These are phyloP conservation scores for Coracias cyanogaster DNA, from an alignment of 2,797 vertebrate genomes.

Conservation along the genomic window DNA sequence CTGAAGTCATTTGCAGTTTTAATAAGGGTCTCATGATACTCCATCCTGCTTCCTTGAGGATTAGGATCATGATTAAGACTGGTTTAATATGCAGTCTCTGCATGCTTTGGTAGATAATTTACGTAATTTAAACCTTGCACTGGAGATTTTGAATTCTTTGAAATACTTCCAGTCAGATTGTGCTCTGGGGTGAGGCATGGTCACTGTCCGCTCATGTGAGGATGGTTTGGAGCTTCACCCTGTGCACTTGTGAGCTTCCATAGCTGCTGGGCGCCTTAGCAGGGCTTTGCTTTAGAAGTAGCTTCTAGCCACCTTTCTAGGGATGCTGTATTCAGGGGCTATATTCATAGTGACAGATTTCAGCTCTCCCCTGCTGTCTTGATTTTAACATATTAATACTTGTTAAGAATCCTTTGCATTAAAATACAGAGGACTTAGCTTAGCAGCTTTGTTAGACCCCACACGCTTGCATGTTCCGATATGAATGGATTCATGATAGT, in stretches of 20 bases:
- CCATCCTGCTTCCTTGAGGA: slow-evolving; percentile 32
- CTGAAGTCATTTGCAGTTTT: background rate
- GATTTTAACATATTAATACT: background rate
- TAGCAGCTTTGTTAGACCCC: background rate
- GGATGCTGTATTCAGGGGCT: background rate
- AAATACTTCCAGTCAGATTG: background rate
- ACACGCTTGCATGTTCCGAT: fast-evolving
- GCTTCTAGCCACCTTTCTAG: background rate
- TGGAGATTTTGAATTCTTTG: background rate
- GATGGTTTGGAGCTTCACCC: background rate
- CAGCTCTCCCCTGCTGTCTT: background rate
- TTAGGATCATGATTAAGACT: slow-evolving; percentile 25
- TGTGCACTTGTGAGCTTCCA: background rate
- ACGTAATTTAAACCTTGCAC: background rate
- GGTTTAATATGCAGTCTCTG: slow-evolving; percentile 7
- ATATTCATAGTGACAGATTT: background rate
- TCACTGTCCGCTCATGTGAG: background rate
- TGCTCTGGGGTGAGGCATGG: background rate
- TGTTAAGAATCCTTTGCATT: background rate
- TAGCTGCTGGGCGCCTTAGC: background rate
- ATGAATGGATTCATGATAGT: background rate
- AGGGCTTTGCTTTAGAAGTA: background rate
- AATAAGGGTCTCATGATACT: slow-evolving; percentile 2
- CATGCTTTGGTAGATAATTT: slow-evolving; percentile 36
- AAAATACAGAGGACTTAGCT: background rate